Evolutionary conservation across 2,113 vertebrate genomes (phyloP).

Genomic region (Odocoileus hemionus): DNA sequence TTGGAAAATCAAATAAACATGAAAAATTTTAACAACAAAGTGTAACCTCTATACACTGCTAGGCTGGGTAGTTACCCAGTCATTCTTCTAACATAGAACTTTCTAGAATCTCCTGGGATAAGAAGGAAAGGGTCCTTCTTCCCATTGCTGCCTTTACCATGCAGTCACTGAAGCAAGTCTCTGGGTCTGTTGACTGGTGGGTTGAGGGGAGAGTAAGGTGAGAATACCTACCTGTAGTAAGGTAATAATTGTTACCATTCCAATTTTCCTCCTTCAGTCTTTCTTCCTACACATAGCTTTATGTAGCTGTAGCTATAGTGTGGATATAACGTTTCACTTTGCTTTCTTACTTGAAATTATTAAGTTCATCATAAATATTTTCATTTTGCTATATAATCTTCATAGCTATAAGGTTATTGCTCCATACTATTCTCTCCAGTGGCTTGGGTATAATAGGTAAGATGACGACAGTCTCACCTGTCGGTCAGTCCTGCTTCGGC

Average conservation of each 20-base stretch:
- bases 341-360: background rate
- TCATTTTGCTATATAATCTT: background rate
- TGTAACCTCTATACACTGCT: background rate
- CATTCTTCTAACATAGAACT: background rate
- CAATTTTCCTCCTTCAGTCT: background rate
- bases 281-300: background rate
- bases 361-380: background rate
- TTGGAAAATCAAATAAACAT: background rate
- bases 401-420: background rate
- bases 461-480: accelerated
- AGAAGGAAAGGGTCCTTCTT: background rate
- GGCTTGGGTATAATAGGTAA: background rate
- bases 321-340: background rate
- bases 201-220: background rate
- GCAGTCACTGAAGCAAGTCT: background rate
- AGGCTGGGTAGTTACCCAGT: background rate
- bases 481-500: no score
- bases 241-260: background rate
- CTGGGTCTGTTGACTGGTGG: background rate
- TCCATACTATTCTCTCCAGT: background rate
- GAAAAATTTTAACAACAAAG: background rate
- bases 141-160: background rate
- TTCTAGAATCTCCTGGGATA: background rate
- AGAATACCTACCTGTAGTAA: background rate
- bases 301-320: background rate